Base-by-base conservation (phyloP, 2,888 invertebrate genomes). In the Sesia apiformis region DNA sequence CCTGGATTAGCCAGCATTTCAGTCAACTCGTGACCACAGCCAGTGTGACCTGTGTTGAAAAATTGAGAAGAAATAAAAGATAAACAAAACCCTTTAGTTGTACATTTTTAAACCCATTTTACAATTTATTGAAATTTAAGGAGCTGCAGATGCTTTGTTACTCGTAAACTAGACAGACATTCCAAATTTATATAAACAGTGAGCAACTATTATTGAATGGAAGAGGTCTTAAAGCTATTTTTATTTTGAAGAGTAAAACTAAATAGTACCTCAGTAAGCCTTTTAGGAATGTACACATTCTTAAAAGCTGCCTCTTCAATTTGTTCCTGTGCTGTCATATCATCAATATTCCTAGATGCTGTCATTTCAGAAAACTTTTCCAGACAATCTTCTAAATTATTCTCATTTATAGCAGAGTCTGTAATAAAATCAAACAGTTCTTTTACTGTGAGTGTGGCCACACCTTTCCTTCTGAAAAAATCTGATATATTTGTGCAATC, bases 361-460 rank as follows among this genome's bases (percentile, higher is more conserved):
- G 93, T 93, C 57, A 91, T 91, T 56, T 94, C 93, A 0, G 95
- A 93, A 52, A 96, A 87, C 64, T 90, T 91, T 62, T 95, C 94
- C 49, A 98, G 81, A 74, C 94, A 95, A 54, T 93, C 91, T 63
- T 97, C 97, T 82, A 97, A 93, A 81, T 97, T 96, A 3, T 87
- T 87, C 54, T 94, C 93, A 56, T 92, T 96, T 52, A 99, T 94
- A 1, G 93, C 93, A 8, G 96, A 93, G 88, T 99, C 98, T 0
- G 98, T 98, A 53, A 99, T 95, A 70, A 98, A 98, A 79, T 98
- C 96, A 89, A 99, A 99, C 55, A 99, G 83, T 65, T 97, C 95
- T 68, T 96, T 96, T 0, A 97, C 93, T 0, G 95, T 94, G 91
- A 99, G 93, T 0, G 97, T 97, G n/a, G 95, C 94, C 0, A 98